Conservation (phyloP, 2,113 vertebrate species). For the Hippocampus comes region DNA sequence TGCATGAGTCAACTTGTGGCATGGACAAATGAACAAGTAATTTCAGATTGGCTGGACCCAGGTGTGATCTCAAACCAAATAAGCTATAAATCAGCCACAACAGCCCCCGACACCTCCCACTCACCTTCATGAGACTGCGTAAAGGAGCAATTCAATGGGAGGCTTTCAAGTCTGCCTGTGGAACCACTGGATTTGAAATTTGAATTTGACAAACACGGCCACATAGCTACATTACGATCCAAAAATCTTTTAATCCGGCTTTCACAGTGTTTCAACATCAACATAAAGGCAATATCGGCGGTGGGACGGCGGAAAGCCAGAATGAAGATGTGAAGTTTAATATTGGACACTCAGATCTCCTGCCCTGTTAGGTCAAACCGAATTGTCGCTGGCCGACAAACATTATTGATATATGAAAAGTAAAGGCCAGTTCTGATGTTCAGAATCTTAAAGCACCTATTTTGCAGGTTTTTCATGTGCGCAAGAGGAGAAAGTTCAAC, state of each 20-base stretch:
- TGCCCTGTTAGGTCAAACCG: too few species aligned
- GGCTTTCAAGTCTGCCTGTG: conserved; percentile 12
- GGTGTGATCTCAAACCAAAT: conserved; percentile 49
- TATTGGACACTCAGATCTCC: too few species aligned
- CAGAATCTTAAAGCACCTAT: neutral
- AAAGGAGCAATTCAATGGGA: conserved; percentile 14
- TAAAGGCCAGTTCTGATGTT: neutral
- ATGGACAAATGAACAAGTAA: neutral
- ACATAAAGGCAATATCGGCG: too few species aligned
- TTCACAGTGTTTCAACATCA: too few species aligned
- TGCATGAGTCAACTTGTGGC: conserved; percentile 24
- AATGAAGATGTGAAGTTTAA: too few species aligned
- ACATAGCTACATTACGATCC: neutral
- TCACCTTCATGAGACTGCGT: conserved; percentile 37
- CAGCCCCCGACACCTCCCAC: neutral
- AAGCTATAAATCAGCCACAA: conserved; percentile 43
- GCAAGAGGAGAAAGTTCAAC: conserved; percentile 4
- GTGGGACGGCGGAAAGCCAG: too few species aligned
- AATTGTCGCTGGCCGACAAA: too few species aligned
- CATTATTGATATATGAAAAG: neutral
- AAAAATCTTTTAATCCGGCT: neutral
- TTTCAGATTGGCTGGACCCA: conserved; percentile 25
- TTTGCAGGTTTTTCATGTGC: neutral
- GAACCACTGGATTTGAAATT: conserved; percentile 12
- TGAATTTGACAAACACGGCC: neutral